A percentile compares a stretch with the other conserved stretches of the same genome.
phyloP scores from a whole-genome alignment of 2,888 invertebrate species.

The Ctena decussata region DNA sequence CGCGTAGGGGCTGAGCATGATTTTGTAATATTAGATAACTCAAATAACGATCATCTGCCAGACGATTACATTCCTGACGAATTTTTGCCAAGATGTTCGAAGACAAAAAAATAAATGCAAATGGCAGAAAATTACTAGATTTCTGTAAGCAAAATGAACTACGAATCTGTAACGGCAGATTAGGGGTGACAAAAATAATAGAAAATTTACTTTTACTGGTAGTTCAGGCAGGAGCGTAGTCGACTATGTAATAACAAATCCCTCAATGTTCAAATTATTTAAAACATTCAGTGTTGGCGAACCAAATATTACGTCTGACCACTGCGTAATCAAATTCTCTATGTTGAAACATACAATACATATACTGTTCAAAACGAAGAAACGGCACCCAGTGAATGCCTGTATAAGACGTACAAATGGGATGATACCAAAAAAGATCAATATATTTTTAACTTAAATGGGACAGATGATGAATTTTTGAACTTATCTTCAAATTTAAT shows the following conservation, averaged over 20 bases:
- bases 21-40: neutral
- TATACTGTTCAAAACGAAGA: no score
- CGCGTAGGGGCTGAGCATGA: neutral
- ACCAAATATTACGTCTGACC: no score
- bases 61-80: neutral
- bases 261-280: neutral
- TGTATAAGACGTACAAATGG: no score
- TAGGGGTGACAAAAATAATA: neutral
- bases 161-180: neutral
- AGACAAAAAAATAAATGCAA: neutral
- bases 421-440: no score
- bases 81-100: neutral
- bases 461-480: no score
- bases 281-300: no score
- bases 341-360: no score
- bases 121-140: neutral
- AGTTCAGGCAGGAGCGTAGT: conserved; percentile 16
- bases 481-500: no score
- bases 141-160: conserved; percentile 12
- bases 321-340: no score
- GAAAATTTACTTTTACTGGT: conserved; percentile 13
- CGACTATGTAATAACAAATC: conserved; percentile 11
- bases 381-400: no score
- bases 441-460: no score
- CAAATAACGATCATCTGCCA: neutral